Conservation (phyloP, 2,797 vertebrate species). For the Amphiprion clarkii region DNA sequence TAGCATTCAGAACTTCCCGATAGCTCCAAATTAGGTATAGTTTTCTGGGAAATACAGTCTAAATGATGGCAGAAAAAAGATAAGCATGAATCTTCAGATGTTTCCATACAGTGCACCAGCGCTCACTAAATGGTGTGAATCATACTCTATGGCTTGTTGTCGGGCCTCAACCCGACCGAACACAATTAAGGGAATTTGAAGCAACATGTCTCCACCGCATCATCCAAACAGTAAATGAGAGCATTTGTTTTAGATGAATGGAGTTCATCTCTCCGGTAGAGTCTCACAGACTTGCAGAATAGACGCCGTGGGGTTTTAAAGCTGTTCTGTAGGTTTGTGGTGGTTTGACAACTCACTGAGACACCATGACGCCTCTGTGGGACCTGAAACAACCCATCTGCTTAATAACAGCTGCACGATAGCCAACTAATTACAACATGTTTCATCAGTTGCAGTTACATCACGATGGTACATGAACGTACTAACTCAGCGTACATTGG, state of each 20-base stretch:
- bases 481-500: conserved; percentile 35
- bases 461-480: conserved; percentile 44
- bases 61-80: too few species aligned
- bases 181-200: not conserved
- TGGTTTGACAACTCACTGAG: not conserved
- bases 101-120: not conserved
- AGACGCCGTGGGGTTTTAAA: not conserved
- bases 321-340: not conserved
- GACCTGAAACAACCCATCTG: conserved; percentile 13
- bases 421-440: conserved; percentile 36
- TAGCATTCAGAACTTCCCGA: too few species aligned
- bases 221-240: not conserved
- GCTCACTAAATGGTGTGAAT: not conserved
- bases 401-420: conserved; percentile 22
- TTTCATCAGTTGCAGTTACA: conserved; percentile 66
- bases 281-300: not conserved
- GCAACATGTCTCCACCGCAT: not conserved
- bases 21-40: too few species aligned
- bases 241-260: not conserved
- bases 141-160: not conserved
- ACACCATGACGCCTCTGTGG: conserved; percentile 5
- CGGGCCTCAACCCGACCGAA: not conserved
- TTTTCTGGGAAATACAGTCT: too few species aligned
- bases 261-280: not conserved
- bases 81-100: not conserved